Conservation (phyloP, 2,888 invertebrate species). For the Ellobium chinense region DNA sequence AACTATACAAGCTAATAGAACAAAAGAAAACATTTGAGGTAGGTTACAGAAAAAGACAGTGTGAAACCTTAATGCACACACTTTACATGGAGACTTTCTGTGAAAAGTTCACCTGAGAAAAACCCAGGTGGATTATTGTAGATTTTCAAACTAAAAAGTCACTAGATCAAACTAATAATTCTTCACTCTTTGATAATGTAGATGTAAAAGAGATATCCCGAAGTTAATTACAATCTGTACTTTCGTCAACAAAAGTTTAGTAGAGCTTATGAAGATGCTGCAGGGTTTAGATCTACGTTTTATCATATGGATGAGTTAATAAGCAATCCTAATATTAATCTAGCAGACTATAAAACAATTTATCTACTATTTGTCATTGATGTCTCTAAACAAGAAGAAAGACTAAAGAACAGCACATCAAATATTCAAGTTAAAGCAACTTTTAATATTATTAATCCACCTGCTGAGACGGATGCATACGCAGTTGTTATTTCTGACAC, state of each 20-base stretch:
- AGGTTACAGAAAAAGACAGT: background rate
- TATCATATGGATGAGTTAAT: background rate
- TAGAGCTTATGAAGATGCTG: too few species aligned
- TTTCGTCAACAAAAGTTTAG: too few species aligned
- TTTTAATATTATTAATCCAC: constrained; percentile 15
- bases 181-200: constrained; percentile 19
- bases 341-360: background rate
- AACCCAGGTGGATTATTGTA: constrained; percentile 14
- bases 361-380: constrained; percentile 8
- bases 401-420: background rate
- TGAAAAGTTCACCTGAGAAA: constrained; percentile 12
- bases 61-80: background rate
- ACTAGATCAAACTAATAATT: constrained; percentile 5
- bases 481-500: constrained; percentile 17
- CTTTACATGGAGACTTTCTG: constrained; percentile 4
- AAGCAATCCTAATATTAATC: background rate
- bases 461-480: constrained; percentile 14
- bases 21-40: background rate
- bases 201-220: background rate
- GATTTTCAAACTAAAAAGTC: constrained; percentile 18
- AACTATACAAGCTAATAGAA: background rate
- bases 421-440: constrained; percentile 5
- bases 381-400: constrained; percentile 19
- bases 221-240: too few species aligned
- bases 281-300: too few species aligned